A percentile compares a stretch with the other conserved stretches of the same genome.
These are phyloP conservation scores for Gastrophryne carolinensis DNA, from an alignment of 2,797 vertebrate genomes.

Conservation along the genomic window DNA sequence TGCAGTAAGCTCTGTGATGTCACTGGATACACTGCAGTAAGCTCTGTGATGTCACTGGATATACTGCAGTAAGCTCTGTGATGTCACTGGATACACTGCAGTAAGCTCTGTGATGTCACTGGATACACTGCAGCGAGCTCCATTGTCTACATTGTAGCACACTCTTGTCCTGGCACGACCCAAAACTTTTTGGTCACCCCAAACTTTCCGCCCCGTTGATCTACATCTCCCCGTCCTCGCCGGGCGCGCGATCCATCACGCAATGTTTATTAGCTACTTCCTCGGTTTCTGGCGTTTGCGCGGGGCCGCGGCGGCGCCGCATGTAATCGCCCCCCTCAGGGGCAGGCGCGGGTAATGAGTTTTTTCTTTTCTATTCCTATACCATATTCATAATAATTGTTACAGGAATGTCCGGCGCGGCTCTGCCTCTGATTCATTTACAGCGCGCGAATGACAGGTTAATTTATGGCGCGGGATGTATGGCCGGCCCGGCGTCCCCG, in stretches of 20 bases:
- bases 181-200: background rate
- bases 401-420: background rate
- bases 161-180: background rate
- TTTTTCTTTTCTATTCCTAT: slow-evolving; percentile 16
- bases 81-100: too few species aligned
- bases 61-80: too few species aligned
- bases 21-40: too few species aligned
- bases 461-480: slow-evolving; percentile 44
- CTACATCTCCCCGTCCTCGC: background rate
- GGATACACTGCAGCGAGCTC: too few species aligned
- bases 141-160: too few species aligned
- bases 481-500: background rate
- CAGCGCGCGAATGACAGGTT: slow-evolving; percentile 43
- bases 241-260: background rate
- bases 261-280: background rate
- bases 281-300: background rate
- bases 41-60: too few species aligned
- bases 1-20: too few species aligned
- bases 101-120: too few species aligned
- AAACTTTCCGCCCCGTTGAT: background rate
- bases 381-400: slow-evolving; percentile 37
- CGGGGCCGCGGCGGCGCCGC: background rate
- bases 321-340: background rate
- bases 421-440: slow-evolving; percentile 38
- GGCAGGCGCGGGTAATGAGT: slow-evolving; percentile 26